Evolutionary conservation across 2,888 invertebrate species (phyloP), one percentile per base, ranked within the genome.

Genomic region (Hypsopygia costalis): DNA sequence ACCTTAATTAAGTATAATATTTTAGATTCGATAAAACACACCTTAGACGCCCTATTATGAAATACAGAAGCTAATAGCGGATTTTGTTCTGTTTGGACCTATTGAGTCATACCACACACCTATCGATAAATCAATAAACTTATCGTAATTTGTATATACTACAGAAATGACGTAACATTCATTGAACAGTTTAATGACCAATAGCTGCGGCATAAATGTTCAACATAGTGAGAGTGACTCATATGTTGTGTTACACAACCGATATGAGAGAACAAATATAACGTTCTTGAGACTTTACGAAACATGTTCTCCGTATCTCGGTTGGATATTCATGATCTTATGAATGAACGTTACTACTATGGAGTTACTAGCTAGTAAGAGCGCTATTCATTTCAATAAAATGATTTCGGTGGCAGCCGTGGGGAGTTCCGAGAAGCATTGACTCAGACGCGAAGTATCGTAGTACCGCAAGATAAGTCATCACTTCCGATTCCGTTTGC

Each of bases 341-440:
- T 87, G 86, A 87, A 87, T 86, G 87, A 74, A 76, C 52, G 47
- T 41, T 43, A 10, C 53, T 61, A 57, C 57, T 62, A 52, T 58
- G 44, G 51, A 55, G 53, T 55, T 56, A 58, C 16, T 16, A 16
- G 3, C 52, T 66, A 66, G 61, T 58, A 62, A 58, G 60, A 55
- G 56, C 47, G 56, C 55, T 47, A 46, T 52, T 50, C 41, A 58
- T 64, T 58, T 52, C 52, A 58, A 65, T 70, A 61, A 51, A 56
- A 53, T 55, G 55, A 61, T 72, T 69, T 71, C 55, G 65, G 58
- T 56, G 56, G 55, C 58, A 51, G 64, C 62, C 64, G 47, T 51
- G 49, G 47, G 61, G 21, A 10, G 49, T 68, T 70, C 66, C 61
- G 44, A 58, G 72, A 67, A 70, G 49, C 44, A 49, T 51, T 75